Evolutionary conservation across 2,113 vertebrate species (phyloP).

Genomic region (Choloepus hoffmanni): DNA sequence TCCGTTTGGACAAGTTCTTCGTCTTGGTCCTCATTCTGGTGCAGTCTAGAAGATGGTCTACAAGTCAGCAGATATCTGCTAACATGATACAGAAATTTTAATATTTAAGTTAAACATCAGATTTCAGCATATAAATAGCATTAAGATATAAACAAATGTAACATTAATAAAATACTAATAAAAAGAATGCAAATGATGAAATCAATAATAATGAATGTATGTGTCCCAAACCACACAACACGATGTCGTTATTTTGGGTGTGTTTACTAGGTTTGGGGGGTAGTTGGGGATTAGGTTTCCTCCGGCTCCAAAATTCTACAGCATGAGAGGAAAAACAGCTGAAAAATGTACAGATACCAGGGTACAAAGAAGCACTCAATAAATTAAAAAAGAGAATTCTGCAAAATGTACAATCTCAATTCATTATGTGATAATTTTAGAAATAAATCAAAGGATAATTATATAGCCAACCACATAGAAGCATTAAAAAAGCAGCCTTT

Average conservation of each 20-base stretch:
- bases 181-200: not conserved
- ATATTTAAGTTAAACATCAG: conserved; percentile 20
- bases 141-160: not conserved
- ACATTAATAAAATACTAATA: not conserved
- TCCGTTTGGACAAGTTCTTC: too few species aligned
- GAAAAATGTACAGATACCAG: not conserved
- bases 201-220: not conserved
- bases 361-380: conserved; percentile 53
- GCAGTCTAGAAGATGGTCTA: not conserved
- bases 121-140: not conserved
- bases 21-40: too few species aligned
- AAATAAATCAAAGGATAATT: conserved; percentile 70
- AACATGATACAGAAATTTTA: not conserved
- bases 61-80: not conserved
- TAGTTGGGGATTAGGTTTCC: not conserved
- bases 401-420: conserved; percentile 50
- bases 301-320: conserved; percentile 21
- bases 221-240: not conserved
- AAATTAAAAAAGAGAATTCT: conserved; percentile 46
- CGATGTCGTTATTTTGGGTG: not conserved
- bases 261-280: not conserved
- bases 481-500: conserved; percentile 49
- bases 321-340: conserved; percentile 17
- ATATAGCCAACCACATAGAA: conserved; percentile 47
- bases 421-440: conserved; percentile 67